These are phyloP conservation scores for Myanophis thanlyinensis DNA, from an alignment of 2,113 vertebrate species.

Conservation along the genomic window DNA sequence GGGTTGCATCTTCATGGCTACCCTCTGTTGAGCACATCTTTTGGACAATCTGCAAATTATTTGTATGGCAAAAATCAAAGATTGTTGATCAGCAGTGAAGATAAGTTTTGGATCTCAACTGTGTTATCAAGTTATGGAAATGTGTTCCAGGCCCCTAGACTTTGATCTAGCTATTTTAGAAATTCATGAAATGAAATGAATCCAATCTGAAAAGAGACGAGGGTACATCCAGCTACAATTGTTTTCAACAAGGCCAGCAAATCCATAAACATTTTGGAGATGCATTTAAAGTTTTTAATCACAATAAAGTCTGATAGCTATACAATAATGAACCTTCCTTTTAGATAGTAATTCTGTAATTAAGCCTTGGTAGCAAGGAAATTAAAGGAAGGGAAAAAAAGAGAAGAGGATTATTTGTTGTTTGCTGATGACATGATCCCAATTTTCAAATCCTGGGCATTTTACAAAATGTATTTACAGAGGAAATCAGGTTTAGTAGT, in stretches of 20 bases:
- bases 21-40: background rate
- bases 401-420: too few relatives aligned
- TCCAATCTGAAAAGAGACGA: background rate
- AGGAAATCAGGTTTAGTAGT: too few relatives aligned
- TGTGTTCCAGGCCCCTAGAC: background rate
- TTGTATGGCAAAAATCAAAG: background rate
- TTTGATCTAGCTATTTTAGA: background rate
- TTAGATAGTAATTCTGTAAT: too few relatives aligned
- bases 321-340: too few relatives aligned
- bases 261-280: background rate
- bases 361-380: too few relatives aligned
- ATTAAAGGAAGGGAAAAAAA: too few relatives aligned
- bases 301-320: background rate
- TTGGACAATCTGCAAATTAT: background rate
- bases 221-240: too few relatives aligned
- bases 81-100: background rate
- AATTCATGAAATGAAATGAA: background rate
- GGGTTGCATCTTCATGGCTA: background rate
- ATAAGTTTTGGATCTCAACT: background rate
- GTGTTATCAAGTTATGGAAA: background rate
- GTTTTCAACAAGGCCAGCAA: background rate
- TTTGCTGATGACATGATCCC: too few relatives aligned
- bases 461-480: too few relatives aligned
- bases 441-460: too few relatives aligned
- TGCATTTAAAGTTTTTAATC: background rate